Evolutionary conservation across 1,140 invertebrate genomes (phyloP).

Genomic region (Gonioctena quinquepunctata): DNA sequence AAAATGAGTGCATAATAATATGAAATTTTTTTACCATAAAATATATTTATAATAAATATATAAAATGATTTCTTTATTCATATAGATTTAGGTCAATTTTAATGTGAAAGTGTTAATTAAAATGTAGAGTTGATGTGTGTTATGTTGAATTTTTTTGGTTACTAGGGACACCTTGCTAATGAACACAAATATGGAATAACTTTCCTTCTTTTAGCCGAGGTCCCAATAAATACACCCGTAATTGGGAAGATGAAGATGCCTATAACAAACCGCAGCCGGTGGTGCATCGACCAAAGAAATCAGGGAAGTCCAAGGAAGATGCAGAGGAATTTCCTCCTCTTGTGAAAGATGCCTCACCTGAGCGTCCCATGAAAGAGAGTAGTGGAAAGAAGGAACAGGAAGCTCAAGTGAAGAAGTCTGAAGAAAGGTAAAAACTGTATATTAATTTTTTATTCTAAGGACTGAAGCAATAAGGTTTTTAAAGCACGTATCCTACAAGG

Average conservation of each 20-base stretch:
- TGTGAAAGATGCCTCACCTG: not conserved
- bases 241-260: constrained; percentile 90
- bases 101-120: too few species aligned
- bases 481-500: too few species aligned
- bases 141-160: too few species aligned
- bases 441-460: not conserved
- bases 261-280: constrained; percentile 62
- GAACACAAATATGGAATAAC: too few species aligned
- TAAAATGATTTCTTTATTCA: too few species aligned
- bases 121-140: too few species aligned
- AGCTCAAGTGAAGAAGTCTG: not conserved
- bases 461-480: too few species aligned
- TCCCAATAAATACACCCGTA: constrained; percentile 87
- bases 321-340: constrained; percentile 45
- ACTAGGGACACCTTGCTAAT: too few species aligned
- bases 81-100: too few species aligned
- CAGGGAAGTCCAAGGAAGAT: not conserved
- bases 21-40: too few species aligned
- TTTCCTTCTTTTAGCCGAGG: constrained; percentile 74
- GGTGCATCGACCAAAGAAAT: constrained; percentile 18
- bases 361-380: not conserved
- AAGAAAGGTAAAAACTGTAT: not conserved
- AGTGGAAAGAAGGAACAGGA: not conserved
- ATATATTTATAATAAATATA: too few species aligned
- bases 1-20: too few species aligned